These are phyloP conservation scores for Drosophila borealis DNA, from an alignment of 2,888 invertebrate species.

Conservation along the genomic window DNA sequence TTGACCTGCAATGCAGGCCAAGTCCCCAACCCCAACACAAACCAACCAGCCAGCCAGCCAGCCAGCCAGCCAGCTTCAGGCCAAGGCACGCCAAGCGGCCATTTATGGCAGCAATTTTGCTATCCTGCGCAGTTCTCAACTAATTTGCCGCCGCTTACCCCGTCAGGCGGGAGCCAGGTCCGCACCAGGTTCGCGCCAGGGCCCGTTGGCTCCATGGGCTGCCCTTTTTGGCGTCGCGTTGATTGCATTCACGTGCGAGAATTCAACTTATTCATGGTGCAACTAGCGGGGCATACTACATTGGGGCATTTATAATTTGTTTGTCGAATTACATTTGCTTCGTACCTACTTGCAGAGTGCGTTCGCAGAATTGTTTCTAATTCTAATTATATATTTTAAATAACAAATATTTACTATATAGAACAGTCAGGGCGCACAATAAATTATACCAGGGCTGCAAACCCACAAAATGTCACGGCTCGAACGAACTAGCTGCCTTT, in stretches of 20 bases:
- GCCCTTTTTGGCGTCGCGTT: slow-evolving; percentile 44
- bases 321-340: no score
- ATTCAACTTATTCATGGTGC: slow-evolving; percentile 6
- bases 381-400: no score
- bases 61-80: slow-evolving; percentile 1
- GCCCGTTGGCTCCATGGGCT: slow-evolving; percentile 2
- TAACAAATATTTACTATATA: no score
- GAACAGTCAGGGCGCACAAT: no score
- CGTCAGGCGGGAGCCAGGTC: neutral
- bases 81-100: slow-evolving; percentile 51
- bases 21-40: neutral
- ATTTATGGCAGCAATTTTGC: slow-evolving; percentile 67
- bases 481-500: no score
- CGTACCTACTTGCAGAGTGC: no score
- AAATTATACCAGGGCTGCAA: no score
- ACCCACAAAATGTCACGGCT: no score
- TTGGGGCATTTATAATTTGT: neutral
- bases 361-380: no score
- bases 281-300: neutral
- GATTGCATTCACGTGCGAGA: slow-evolving; percentile 69
- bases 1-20: slow-evolving; percentile 61
- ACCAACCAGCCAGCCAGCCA: neutral
- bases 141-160: slow-evolving; percentile 57
- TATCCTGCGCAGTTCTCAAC: slow-evolving; percentile 66
- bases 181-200: neutral